A percentile compares a stretch with the other conserved stretches of the same genome.
phyloP scores from a whole-genome alignment of 2,888 invertebrate species.

The Ormyrus thymus region DNA sequence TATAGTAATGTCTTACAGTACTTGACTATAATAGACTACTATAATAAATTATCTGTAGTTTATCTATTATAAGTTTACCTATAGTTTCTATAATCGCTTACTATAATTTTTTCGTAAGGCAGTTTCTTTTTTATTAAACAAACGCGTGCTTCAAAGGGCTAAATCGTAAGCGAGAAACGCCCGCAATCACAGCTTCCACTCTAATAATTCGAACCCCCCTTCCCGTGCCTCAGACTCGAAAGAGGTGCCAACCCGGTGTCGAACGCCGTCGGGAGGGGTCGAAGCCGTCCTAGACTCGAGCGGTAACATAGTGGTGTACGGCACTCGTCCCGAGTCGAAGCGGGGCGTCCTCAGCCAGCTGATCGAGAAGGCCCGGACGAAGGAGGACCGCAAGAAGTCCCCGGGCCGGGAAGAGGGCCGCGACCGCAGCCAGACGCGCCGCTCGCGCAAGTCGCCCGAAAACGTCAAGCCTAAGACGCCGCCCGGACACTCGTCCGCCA shows the following conservation, averaged over 20 bases:
- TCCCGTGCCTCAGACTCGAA: conserved; percentile 66
- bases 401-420: conserved; percentile 71
- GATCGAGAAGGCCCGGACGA: conserved; percentile 77
- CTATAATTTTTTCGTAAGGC: too few species aligned
- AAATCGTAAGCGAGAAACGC: too few species aligned
- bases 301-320: conserved; percentile 72
- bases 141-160: too few species aligned
- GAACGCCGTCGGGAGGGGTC: conserved; percentile 68
- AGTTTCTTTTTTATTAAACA: too few species aligned
- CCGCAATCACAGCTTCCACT: too few species aligned
- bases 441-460: conserved; percentile 72
- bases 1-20: too few species aligned
- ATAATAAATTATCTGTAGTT: too few species aligned
- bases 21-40: too few species aligned
- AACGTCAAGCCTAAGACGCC: conserved; percentile 70
- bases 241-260: conserved; percentile 69
- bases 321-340: conserved; percentile 65
- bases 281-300: conserved; percentile 70
- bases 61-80: too few species aligned
- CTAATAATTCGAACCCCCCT: too few species aligned
- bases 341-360: conserved; percentile 77
- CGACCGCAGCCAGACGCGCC: conserved; percentile 69
- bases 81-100: too few species aligned
- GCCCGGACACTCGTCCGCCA: conserved; percentile 67
- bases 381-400: conserved; percentile 76